Conservation (phyloP, 2,888 invertebrate genomes). For the Stenchaetothrips biformis region DNA sequence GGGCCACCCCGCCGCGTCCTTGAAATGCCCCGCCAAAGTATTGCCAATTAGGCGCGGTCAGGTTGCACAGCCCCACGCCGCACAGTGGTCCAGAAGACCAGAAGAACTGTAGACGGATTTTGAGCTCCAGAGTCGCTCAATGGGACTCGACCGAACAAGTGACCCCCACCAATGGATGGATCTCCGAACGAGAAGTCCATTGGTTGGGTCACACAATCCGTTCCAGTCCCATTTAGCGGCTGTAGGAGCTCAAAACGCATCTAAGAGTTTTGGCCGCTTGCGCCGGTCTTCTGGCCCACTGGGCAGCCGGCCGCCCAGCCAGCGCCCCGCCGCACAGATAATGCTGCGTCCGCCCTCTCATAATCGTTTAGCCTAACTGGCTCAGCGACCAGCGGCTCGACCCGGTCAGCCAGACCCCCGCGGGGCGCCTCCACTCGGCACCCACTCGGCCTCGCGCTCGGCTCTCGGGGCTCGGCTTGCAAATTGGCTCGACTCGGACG, state of each 20-base stretch:
- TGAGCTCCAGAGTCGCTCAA: too few relatives aligned
- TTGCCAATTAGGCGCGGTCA: slow-evolving; percentile 9
- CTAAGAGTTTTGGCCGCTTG: too few relatives aligned
- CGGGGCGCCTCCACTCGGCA: neutral
- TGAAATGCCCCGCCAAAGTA: neutral
- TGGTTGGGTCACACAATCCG: too few relatives aligned
- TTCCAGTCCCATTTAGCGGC: too few relatives aligned
- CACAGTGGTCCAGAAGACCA: too few relatives aligned
- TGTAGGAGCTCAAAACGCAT: too few relatives aligned
- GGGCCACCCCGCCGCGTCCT: neutral
- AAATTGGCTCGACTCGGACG: too few relatives aligned
- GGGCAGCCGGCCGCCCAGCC: neutral
- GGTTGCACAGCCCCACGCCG: neutral
- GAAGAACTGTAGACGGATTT: too few relatives aligned
- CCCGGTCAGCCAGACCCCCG: neutral
- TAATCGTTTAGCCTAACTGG: slow-evolving; percentile 9
- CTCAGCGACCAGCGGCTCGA: slow-evolving; percentile 19
- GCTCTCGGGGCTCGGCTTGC: neutral
- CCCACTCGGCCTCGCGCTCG: neutral
- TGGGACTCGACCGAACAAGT: too few relatives aligned
- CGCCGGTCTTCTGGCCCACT: neutral
- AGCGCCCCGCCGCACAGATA: neutral
- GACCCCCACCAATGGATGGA: too few relatives aligned
- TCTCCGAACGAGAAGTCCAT: too few relatives aligned
- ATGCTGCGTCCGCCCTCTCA: neutral